Evolutionary conservation across 2,113 vertebrate species (phyloP), one percentile per base, ranked within the genome.

Genomic region (Trogon surrucura): DNA sequence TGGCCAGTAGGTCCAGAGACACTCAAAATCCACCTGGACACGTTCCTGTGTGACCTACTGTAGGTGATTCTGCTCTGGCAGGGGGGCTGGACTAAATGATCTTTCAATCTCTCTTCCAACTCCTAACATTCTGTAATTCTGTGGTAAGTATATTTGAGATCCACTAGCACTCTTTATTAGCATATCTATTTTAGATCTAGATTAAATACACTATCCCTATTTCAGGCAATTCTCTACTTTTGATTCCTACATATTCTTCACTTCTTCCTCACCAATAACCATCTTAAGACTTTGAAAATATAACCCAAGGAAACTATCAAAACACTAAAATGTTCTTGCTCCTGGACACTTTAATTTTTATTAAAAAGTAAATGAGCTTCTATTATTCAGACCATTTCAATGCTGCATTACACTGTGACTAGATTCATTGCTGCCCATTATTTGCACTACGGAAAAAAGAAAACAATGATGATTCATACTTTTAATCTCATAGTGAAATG

Each of bases 341-440:
- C 26, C 69, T 80, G 30, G 23, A 85, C 57, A 85, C 30, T 85
- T 77, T 75, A 60, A 47, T 82, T 94, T 94, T 79, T 91, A 82
- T 82, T 85, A 53, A 89, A 91, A 89, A 75, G 13, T 87, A 81
- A 86, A 56, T 84, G 11, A 91, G 48, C 16, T 32, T 74, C 5
- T 60, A 71, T 92, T 93, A 81, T 92, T 86, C 38, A 78, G 3
- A 73, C 6, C 14, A 73, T 61, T 77, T 88, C 83, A 88, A 23
- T 64, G 23, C 8, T 50, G 38, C 8, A 5, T 74, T 54, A 71
- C 27, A 62, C 36, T 56, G 22, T 64, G 50, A 90, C 29, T 87
- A 69, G 45, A 91, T 88, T 89, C 64, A 91, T 71, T 74, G 61
- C 22, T 90, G 16, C 81, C 96, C 62, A 90, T 95, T 93, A 94